Evolutionary conservation across 2,113 vertebrate genomes (phyloP).

Genomic region (Alectura lathami): DNA sequence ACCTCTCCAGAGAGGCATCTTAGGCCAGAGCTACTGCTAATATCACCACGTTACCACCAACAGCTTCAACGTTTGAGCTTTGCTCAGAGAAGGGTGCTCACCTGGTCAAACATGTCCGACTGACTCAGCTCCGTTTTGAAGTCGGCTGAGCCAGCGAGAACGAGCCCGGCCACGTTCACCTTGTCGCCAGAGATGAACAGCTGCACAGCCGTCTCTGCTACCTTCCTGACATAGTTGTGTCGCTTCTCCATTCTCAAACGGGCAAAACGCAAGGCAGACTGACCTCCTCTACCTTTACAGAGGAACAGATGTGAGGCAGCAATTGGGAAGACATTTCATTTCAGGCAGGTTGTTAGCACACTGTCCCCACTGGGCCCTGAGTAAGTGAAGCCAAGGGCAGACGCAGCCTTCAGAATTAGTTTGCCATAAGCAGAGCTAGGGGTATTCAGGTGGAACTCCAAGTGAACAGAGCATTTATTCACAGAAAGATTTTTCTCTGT

Average conservation of each 20-base stretch:
- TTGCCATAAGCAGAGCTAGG: background rate
- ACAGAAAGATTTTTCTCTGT: background rate
- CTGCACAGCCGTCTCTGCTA: slow-evolving; percentile 97
- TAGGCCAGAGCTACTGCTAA: background rate
- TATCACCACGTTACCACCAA: fast-evolving
- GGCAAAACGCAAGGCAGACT: slow-evolving; percentile 97
- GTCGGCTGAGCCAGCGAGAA: slow-evolving; percentile 96
- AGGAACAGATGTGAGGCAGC: background rate
- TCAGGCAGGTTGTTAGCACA: background rate
- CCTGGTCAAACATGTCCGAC: slow-evolving; percentile 99
- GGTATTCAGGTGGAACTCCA: background rate
- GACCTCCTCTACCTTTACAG: slow-evolving; percentile 92
- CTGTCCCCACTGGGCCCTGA: background rate
- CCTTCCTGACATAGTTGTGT: slow-evolving; percentile 98
- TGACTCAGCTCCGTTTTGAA: slow-evolving; percentile 99
- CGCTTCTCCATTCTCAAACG: slow-evolving; percentile 98
- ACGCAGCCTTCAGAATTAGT: background rate
- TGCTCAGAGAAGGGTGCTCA: slow-evolving; percentile 68
- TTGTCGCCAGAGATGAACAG: slow-evolving; percentile 98
- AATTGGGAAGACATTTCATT: background rate
- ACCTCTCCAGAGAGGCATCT: background rate
- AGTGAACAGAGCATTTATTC: background rate
- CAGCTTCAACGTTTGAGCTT: fast-evolving
- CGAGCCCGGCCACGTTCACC: slow-evolving; percentile 97
- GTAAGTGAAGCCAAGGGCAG: background rate